Evolutionary conservation across 2,113 vertebrate species (phyloP).

Genomic region (Melanerpes formicivorus): DNA sequence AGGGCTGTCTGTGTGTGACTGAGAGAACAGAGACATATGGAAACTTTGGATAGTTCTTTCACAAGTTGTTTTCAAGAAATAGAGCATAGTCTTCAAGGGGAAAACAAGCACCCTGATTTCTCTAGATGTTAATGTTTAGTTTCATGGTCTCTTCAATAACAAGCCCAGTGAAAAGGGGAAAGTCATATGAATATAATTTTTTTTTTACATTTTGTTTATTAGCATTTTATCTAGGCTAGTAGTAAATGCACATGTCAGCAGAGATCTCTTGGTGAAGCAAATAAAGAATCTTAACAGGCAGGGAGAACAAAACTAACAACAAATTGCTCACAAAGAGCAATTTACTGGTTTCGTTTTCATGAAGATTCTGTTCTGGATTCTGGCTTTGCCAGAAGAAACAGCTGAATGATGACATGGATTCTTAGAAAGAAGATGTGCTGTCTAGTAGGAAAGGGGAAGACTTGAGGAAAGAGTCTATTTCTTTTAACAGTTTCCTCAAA

Average conservation of each 20-base stretch:
- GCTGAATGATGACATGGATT: conserved; percentile 67
- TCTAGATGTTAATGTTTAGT: conserved; percentile 60
- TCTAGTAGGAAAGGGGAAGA: neutral
- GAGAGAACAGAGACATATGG: neutral
- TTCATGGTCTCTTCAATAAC: conserved; percentile 41
- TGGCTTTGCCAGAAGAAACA: conserved; percentile 77
- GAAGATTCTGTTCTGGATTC: conserved; percentile 73
- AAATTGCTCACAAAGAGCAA: conserved; percentile 78
- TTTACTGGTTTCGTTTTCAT: conserved; percentile 77
- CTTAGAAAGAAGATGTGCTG: conserved; percentile 24
- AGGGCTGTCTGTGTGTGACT: neutral
- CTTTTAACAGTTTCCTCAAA: neutral
- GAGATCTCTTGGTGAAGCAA: conserved; percentile 80
- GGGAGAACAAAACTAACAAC: conserved; percentile 71
- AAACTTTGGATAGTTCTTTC: conserved; percentile 2
- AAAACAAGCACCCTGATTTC: conserved; percentile 38
- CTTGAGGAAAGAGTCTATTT: neutral
- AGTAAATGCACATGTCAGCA: conserved; percentile 79
- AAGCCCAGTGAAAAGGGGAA: conserved; percentile 41
- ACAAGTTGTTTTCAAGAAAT: conserved; percentile 48
- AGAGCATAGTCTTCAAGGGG: conserved; percentile 2
- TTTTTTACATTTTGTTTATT: conserved; percentile 81
- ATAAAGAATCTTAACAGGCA: conserved; percentile 80
- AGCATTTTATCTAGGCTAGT: conserved; percentile 78
- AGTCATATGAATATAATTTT: conserved; percentile 74